Evolutionary conservation across 2,888 invertebrate species (phyloP), one percentile per base, ranked within the genome.

Genomic region (Xylota sylvarum): DNA sequence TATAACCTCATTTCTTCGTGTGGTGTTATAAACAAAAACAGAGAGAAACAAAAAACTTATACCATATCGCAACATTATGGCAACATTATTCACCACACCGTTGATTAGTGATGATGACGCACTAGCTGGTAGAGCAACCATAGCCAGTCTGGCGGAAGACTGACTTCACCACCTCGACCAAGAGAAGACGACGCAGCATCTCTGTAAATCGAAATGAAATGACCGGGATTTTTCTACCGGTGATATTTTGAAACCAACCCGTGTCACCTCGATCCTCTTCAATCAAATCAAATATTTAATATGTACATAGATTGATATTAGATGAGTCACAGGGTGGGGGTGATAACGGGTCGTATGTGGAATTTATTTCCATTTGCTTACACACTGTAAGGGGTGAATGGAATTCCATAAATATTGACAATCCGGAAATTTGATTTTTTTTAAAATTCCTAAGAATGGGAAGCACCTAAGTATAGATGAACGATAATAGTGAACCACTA

Each of bases 31-130:
- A 77, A 77, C 48, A 62, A 48, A 77, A 60, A 58, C 55, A 69
- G 70, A 55, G 23, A 62, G 43, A 62, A 6, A 27, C 43, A 40
- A 35, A 30, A 62, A 35, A 65, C 9, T 14, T 32, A 19, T 52
- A 43, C 23, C 10, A 23, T 62, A 76, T 64, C 40, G 82, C 64
- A 82, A 82, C 40, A 70, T 74, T 79, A 74, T 84, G 65, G 80
- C 76, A 80, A 76, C 64, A 85, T 76, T 85, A 80, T 85, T 85
- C 76, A 85, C 65, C 79, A 85, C 62, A 80, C 58, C 3, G 23
- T 27, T 14, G 55, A 46, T 37, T 23, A 9, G 14, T 40, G 30
- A 17, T 30, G 56, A 60, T 78, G 79, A 74, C 79, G 79, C 69
- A 84, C 40, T 78, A 37, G 27, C 46, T 37, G 5, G 55, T 62